Base-by-base conservation (phyloP, 2,797 vertebrate species). In the Phrynocephalus forsythii region DNA sequence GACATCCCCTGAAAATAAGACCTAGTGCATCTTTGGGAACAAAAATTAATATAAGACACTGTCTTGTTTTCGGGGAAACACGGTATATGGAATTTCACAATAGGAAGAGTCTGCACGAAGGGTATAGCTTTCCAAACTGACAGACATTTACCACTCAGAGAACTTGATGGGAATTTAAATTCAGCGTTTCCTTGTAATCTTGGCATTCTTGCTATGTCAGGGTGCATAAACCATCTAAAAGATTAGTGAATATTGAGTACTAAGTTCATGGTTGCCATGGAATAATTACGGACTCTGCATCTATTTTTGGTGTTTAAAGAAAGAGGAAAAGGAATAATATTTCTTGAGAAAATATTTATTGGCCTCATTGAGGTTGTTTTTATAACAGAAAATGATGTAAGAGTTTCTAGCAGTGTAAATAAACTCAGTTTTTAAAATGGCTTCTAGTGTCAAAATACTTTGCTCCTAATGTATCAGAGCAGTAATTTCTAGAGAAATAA, bases 201-300 rank as follows among this genome's bases (percentile, higher is more conserved):
- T 83, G 16, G 71, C 81, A 28, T 30, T 0, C n/a, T 3, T 1
- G 26, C 22, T 1, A 1, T 22, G 67, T 90, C 63, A 0, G 52
- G 79, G 13, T 24, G 0, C 3, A 7, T 66, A 44, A 44, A 71
- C 66, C 0, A 44, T 0, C 66, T 76, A 15, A 67, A 22, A 5
- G 0, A 0, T 16, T 73, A 44, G 60, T 56, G 52, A 56, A 56
- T 13, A 56, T 56, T 11, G 24, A 38, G 1, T 82, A 16, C 68
- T 52, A 1, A 75, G 1, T 84, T 24, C 10, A 33, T 86, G 6
- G 85, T 81, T 60, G 72, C 84, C 79, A 22, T 0, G 15, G 16
- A 16, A 0, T 0, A 6, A 48, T 71, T 0, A 33, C 0, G n/a
- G 52, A 9, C 9, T 15, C 1, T 6, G 1, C 24, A 8, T 22